Base-by-base conservation (phyloP, 2,113 vertebrate genomes). In the Athene cunicularia region DNA sequence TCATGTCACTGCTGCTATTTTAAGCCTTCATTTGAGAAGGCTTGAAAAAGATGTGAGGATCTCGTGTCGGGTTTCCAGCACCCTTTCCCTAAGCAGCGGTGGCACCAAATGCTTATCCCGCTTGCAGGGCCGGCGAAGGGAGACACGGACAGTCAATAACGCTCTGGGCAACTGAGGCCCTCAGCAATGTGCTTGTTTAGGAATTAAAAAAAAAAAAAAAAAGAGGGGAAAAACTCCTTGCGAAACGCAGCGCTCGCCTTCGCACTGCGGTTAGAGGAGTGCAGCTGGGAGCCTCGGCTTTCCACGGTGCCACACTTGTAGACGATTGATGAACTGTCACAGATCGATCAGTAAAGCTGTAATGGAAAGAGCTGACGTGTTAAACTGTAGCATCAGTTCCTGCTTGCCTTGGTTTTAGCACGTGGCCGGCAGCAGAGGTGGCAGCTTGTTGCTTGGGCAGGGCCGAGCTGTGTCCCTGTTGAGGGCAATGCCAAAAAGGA, bases 221-320 rank as follows among this genome's bases (percentile, higher is more conserved):
- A 14, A 2, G 49, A 26, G 2, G 21, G 33, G 18, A 35, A 84
- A 62, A 11, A 2, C 0, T 2, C 47, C 6, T 9, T 56, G 49
- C 12, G 39, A 70, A 76, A 19, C 1, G 35, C 50, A 49, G 35
- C 2, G 12, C 10, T 21, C 0, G 7, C 32, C 35, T 56, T 47
- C 21, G 52, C 1, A 0, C 23, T 32, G 66, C 3, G 2, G 12
- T 21, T 26, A 3, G 21, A 39, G 33, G 32, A 1, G 41, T 12
- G 66, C 4, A 27, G 26, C 67, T 0, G 10, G 8, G 33, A 21
- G 14, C 58, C 5, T 35, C 0, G 5, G 0, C 8, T 35, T 33
- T 3, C 43, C 13, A 0, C 2, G 1, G 1, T 0, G 0, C 24
- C 14, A 35, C 19, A 0, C 6, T 4, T 5, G 39, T 4, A 8